Base-by-base conservation (phyloP, 2,113 vertebrate genomes). In the Grammomys surdaster region DNA sequence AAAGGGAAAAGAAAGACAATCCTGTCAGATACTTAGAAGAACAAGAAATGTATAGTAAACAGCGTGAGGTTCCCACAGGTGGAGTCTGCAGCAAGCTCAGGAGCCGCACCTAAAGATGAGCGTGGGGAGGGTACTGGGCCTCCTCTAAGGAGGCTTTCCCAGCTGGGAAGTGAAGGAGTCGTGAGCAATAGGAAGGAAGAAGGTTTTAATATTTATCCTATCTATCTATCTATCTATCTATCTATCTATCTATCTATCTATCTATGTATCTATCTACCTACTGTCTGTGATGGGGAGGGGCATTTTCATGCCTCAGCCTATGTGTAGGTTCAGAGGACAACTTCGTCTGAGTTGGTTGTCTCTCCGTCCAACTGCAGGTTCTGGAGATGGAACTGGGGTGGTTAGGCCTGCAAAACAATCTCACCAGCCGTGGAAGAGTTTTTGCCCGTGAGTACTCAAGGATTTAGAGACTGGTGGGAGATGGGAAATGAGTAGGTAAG, bases 141-240 rank as follows among this genome's bases (percentile, higher is more conserved):
- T 84, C 92, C 80, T 48, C 36, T 88, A 78, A 65, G 69, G 33
- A 91, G 84, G 72, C 36, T 96, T 90, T 88, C 9, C 7, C 77
- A 91, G 43, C 7, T 90, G 58, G 81, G 54, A 94, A 84, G 36
- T 81, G 22, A 94, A 92, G 85, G 43, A 94, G 81, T 80, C 48
- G 88, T 80, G 78, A 51, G 85, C 31, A 84, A 78, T 78, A 90
- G 11, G 14, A 81, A 90, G 11, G 14, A 81, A 96, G 10, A 87
- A 16, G 26, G 51, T 78, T 40, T 51, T 51, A 33, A n/a, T 72
- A 7, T 80, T 56, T 56, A 12, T 22, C n/a, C 33, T 56, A 6
- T 82, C 16, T 80, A 22, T 54, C 40, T 54, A 20, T 36, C 33
- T 31, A 5, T 76, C 22, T 75, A 17, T 48, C n/a, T 43, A 9